Evolutionary conservation across 2,797 vertebrate genomes (phyloP).

Genomic region (Myotis planiceps): DNA sequence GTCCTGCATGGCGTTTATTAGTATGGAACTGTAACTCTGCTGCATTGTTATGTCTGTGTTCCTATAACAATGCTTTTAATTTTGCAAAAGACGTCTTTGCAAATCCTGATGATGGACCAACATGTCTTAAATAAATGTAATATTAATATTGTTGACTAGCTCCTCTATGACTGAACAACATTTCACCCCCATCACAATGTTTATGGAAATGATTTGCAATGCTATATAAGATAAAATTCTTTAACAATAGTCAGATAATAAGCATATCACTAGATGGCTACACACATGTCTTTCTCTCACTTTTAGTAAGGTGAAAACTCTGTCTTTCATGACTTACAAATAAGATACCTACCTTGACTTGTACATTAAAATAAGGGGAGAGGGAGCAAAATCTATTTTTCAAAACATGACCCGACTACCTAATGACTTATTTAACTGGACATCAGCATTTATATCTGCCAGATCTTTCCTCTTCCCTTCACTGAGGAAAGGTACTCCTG

Average conservation of each 20-base stretch:
- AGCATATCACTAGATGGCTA: neutral
- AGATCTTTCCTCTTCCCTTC: slow-evolving; percentile 32
- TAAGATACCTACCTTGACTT: neutral
- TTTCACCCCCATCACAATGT: neutral
- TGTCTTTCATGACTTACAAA: slow-evolving; percentile 31
- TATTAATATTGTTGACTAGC: neutral
- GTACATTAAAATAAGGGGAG: neutral
- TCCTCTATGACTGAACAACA: neutral
- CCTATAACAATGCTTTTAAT: slow-evolving; percentile 61
- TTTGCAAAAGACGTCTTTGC: slow-evolving; percentile 53
- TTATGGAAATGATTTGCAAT: slow-evolving; percentile 59
- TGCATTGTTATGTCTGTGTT: slow-evolving; percentile 46
- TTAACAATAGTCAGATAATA: slow-evolving; percentile 45
- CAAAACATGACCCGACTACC: neutral
- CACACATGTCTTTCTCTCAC: slow-evolving; percentile 12
- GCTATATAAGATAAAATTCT: neutral
- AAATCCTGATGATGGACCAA: neutral
- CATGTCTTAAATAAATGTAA: slow-evolving; percentile 6
- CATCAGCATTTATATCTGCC: slow-evolving; percentile 31
- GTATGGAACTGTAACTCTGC: neutral
- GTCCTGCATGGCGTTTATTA: slow-evolving; percentile 45
- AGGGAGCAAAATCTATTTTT: neutral
- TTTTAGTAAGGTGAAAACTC: slow-evolving; percentile 32
- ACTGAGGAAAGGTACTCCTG: neutral
- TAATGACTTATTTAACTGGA: neutral